These are phyloP conservation scores for Amphiprion percula DNA, from an alignment of 2,113 vertebrate genomes.

Conservation along the genomic window DNA sequence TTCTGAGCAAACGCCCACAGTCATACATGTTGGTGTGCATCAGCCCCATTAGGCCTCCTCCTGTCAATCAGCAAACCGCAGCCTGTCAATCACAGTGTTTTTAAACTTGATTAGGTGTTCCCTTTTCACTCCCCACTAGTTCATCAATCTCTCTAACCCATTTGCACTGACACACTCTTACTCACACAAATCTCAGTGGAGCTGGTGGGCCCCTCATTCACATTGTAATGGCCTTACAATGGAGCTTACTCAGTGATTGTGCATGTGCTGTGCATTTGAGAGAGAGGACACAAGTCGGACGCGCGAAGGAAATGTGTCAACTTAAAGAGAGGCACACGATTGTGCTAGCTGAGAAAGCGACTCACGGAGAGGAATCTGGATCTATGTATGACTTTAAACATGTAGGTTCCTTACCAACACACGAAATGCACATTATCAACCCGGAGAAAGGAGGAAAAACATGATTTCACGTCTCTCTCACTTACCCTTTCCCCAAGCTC, in stretches of 20 bases:
- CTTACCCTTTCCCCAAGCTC: no score
- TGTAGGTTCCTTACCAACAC: background rate
- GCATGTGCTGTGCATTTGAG: conserved; percentile 22
- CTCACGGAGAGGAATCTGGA: background rate
- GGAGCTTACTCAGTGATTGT: conserved; percentile 52
- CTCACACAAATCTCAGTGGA: conserved; percentile 66
- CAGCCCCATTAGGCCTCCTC: conserved; percentile 32
- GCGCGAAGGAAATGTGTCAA: conserved; percentile 19
- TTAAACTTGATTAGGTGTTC: conserved; percentile 76
- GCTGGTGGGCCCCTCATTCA: conserved; percentile 70
- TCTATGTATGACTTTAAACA: background rate
- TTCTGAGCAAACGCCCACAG: background rate
- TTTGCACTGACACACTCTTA: conserved; percentile 71
- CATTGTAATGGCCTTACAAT: conserved; percentile 73
- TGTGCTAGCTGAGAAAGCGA: background rate
- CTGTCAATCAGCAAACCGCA: conserved; percentile 48
- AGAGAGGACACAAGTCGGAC: conserved; percentile 15
- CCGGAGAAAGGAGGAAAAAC: background rate
- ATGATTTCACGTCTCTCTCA: background rate
- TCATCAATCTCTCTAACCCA: conserved; percentile 79
- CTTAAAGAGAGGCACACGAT: conserved; percentile 12
- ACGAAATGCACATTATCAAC: no score
- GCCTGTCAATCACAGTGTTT: conserved; percentile 63
- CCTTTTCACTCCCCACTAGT: conserved; percentile 52
- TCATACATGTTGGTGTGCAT: conserved; percentile 35